A percentile compares a stretch with the other conserved stretches of the same genome.
Evolutionary conservation across 2,888 invertebrate species (phyloP).

Genomic region (Creontiades dilutus): DNA sequence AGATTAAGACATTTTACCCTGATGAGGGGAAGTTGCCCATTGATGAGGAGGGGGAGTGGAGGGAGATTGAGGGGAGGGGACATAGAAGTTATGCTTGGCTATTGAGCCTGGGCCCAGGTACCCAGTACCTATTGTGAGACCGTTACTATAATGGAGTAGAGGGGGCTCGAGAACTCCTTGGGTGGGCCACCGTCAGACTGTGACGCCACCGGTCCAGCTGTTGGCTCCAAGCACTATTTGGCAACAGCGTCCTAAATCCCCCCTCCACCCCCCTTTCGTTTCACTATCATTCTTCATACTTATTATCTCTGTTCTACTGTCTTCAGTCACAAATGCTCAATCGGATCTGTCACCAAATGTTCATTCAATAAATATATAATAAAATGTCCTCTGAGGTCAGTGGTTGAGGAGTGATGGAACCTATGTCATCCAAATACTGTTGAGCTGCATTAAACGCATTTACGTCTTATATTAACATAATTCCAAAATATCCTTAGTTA

Average conservation of each 20-base stretch:
- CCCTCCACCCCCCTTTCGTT: background rate
- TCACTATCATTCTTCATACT: conserved; percentile 15
- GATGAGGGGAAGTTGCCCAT: conserved; percentile 39
- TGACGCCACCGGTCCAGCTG: conserved; percentile 71
- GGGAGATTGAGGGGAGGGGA: background rate
- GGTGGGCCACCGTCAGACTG: conserved; percentile 72
- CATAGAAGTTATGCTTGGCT: conserved; percentile 28
- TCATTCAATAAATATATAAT: background rate
- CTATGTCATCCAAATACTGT: too few relatives aligned
- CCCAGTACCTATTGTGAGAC: conserved; percentile 59
- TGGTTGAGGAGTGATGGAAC: background rate
- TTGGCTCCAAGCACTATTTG: conserved; percentile 64
- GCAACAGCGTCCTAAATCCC: conserved; percentile 63
- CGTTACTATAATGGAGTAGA: conserved; percentile 51
- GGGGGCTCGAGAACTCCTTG: conserved; percentile 50
- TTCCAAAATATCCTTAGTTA: too few relatives aligned
- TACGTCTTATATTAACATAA: too few relatives aligned
- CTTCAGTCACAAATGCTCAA: background rate
- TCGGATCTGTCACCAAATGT: too few relatives aligned
- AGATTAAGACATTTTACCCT: conserved; percentile 30
- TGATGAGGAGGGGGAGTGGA: background rate
- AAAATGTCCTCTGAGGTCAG: background rate
- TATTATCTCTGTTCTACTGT: background rate
- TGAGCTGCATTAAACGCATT: too few relatives aligned
- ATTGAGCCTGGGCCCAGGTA: conserved; percentile 30